These are phyloP conservation scores for Megalonaias nervosa DNA, from an alignment of 1,140 invertebrate species.

Conservation along the genomic window DNA sequence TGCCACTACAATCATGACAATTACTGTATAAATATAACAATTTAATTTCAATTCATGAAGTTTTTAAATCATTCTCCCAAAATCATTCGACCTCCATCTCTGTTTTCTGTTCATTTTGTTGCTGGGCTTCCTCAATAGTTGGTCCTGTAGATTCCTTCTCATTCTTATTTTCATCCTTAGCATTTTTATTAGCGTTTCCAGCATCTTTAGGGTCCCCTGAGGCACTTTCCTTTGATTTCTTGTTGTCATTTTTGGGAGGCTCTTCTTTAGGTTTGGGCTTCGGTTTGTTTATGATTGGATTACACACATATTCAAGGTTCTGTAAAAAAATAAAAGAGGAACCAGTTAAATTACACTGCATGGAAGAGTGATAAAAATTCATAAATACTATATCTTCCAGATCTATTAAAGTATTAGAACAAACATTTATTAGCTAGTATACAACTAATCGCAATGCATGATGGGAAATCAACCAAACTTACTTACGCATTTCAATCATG, in stretches of 20 bases:
- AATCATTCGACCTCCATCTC: constrained; percentile 64
- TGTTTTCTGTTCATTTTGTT: constrained; percentile 18
- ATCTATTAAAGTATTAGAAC: background rate
- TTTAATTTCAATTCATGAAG: too few relatives aligned
- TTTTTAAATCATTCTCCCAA: too few relatives aligned
- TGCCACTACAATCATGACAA: too few relatives aligned
- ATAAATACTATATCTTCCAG: background rate
- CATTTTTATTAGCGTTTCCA: constrained; percentile 6
- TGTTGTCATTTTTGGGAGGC: constrained; percentile 69
- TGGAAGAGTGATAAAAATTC: too few relatives aligned
- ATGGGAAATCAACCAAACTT: too few relatives aligned
- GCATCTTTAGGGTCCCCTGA: constrained; percentile 5
- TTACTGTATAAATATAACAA: too few relatives aligned
- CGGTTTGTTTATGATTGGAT: constrained; percentile 87
- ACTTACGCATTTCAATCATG: too few relatives aligned
- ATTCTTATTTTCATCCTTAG: constrained; percentile 18
- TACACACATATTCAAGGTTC: constrained; percentile 80
- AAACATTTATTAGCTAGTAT: background rate
- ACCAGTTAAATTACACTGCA: too few relatives aligned
- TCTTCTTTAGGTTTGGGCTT: constrained; percentile 90
- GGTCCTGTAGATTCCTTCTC: constrained; percentile 23
- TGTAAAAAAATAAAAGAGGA: constrained; percentile 54
- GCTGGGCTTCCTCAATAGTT: constrained; percentile 12
- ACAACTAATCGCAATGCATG: too few relatives aligned
- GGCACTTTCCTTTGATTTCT: constrained; percentile 46